Evolutionary conservation across 2,888 invertebrate species (phyloP).

Genomic region (Podotricha telesiphe): DNA sequence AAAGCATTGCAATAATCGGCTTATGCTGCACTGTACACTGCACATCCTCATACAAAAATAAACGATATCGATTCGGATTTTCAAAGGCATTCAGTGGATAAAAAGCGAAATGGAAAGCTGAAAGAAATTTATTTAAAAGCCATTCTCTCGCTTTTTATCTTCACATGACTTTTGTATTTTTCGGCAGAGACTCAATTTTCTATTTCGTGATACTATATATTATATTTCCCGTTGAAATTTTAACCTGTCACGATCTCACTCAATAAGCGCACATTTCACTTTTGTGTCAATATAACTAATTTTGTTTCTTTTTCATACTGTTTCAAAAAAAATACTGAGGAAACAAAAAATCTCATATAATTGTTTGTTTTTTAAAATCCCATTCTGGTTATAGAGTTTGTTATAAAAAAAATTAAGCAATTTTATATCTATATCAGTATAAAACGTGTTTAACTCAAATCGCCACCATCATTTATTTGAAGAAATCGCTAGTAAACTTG

Average conservation of each 20-base stretch:
- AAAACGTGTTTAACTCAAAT: neutral
- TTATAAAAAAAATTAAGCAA: neutral
- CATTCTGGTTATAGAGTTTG: neutral
- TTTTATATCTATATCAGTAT: neutral
- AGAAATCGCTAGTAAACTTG: neutral
- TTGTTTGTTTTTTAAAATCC: no score
- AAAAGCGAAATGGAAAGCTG: neutral
- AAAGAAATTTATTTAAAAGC: neutral
- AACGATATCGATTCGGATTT: conserved; percentile 12
- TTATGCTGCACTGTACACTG: conserved; percentile 4
- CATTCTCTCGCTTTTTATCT: neutral
- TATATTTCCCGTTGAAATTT: no score
- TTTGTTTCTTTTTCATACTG: no score
- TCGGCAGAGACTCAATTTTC: neutral
- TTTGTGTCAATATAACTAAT: no score
- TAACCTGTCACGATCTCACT: no score
- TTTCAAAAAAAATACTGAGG: no score
- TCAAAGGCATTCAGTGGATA: conserved; percentile 1
- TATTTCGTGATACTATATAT: no score
- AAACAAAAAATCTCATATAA: no score
- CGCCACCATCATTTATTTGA: neutral
- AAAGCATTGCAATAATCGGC: conserved; percentile 18
- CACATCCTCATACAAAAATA: neutral
- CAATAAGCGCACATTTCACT: no score
- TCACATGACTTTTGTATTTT: neutral